Conservation (phyloP, 2,797 vertebrate genomes). For the Coccyzus lansbergi region DNA sequence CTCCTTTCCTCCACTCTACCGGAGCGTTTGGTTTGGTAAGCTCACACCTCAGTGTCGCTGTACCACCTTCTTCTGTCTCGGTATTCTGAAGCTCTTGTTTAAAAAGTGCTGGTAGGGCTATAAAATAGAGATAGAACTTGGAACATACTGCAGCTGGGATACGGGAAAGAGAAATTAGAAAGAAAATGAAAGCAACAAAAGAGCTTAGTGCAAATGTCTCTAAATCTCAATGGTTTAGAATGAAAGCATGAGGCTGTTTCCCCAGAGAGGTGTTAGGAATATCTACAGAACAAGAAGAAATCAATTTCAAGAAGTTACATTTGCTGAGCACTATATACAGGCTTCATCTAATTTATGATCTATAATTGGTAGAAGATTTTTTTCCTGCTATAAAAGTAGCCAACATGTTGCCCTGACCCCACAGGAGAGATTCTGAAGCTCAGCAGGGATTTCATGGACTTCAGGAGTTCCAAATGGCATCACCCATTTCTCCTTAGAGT, state of each 20-base stretch:
- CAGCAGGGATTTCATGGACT: neutral
- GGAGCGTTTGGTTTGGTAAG: slow-evolving; percentile 78
- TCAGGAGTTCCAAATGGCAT: neutral
- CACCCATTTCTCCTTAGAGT: neutral
- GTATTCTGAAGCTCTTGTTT: slow-evolving; percentile 82
- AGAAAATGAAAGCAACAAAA: neutral
- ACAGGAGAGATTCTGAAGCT: neutral
- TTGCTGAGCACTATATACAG: neutral
- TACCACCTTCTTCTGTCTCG: slow-evolving; percentile 80
- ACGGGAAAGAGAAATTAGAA: neutral
- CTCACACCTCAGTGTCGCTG: slow-evolving; percentile 81
- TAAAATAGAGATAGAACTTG: slow-evolving; percentile 20
- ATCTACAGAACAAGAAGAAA: neutral
- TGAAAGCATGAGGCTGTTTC: neutral
- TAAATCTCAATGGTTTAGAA: neutral
- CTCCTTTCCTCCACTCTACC: slow-evolving; percentile 89
- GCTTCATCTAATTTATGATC: neutral
- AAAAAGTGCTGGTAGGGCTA: slow-evolving; percentile 85
- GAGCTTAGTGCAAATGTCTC: neutral
- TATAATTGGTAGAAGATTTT: neutral
- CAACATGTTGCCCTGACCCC: fast-evolving
- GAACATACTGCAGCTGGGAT: neutral
- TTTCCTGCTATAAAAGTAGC: neutral
- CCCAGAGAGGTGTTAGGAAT: neutral
- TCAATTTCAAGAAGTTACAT: neutral